Evolutionary conservation across 2,888 invertebrate species (phyloP).

Genomic region (Thecophora atra): DNA sequence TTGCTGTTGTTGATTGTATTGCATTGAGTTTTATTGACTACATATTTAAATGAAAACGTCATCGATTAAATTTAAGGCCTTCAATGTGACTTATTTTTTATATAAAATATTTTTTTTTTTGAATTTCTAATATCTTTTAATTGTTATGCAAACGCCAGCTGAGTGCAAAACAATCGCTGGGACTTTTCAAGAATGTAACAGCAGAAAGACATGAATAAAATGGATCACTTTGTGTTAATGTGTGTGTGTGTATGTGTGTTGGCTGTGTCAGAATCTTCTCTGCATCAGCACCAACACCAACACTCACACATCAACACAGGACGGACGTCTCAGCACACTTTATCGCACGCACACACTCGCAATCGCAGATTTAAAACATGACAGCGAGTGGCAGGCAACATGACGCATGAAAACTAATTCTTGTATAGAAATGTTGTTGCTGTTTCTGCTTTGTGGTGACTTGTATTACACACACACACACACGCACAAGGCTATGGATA

Average conservation of each 20-base stretch:
- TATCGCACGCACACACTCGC: constrained; percentile 19
- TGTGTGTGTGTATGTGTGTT: constrained; percentile 32
- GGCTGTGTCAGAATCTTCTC: background rate
- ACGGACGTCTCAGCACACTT: no score
- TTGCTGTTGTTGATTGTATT: background rate
- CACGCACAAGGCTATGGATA: background rate
- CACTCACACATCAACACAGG: constrained; percentile 17
- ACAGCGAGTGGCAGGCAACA: constrained; percentile 56
- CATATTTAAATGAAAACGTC: no score
- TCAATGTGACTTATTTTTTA: no score
- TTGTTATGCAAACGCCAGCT: no score
- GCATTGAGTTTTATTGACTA: no score
- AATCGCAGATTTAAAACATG: constrained; percentile 43
- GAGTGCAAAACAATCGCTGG: background rate
- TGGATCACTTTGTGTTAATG: constrained; percentile 21
- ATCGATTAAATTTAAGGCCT: no score
- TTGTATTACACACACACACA: background rate
- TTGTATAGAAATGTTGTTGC: background rate
- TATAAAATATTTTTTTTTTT: constrained; percentile 5
- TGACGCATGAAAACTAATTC: constrained; percentile 50
- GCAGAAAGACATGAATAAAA: constrained; percentile 14
- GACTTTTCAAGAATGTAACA: constrained; percentile 21
- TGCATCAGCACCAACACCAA: constrained; percentile 18
- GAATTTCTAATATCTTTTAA: background rate
- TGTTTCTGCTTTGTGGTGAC: background rate